Evolutionary conservation across 1,140 invertebrate species (phyloP), one percentile per base, ranked within the genome.

Genomic region (Danaus melanippus): DNA sequence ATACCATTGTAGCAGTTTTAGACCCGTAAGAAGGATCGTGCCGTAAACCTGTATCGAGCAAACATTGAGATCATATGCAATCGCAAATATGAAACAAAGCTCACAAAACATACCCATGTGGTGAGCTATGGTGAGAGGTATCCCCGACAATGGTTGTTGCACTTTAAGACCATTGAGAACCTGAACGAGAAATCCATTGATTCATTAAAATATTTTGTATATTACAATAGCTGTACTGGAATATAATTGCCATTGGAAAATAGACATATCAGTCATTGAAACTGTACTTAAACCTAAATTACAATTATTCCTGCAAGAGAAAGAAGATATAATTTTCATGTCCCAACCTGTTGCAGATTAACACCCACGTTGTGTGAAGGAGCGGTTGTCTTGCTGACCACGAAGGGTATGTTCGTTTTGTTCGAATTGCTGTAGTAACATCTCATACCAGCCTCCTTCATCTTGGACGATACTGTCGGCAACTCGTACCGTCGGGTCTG

Each of bases 351-450:
- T 53, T 83, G 79, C 46, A 85, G 64, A 42, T 85, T 85, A 6
- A 82, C 74, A 11, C 77, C 80, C 9, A 85, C 72, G 42, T 85
- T 84, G 56, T 84, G 77, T 6, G 82, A 85, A 3, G 76, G 75
- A 7, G 71, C 59, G 0, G 71, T 69, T 53, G 77, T 84, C 61
- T 80, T 82, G 62, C 67, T 74, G 39, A 76, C 68, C 0, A 85
- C 60, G 47, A 81, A 84, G 0, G 80, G 80, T 12, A 84, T 76
- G 48, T 73, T 72, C 8, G 69, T 61, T 39, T 61, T 60, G 46
- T 73, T 67, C 0, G 65, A 46, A 42, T 49, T 66, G 9, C 50
- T 60, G 32, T 68, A 64, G 53, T 69, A 69, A 55, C 62, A 72
- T 11, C 66, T 70, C 43, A 67, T 56, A 32, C 62, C 67, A 0